phyloP scores from a whole-genome alignment of 2,888 invertebrate genomes.

The Lissonota sp. region DNA sequence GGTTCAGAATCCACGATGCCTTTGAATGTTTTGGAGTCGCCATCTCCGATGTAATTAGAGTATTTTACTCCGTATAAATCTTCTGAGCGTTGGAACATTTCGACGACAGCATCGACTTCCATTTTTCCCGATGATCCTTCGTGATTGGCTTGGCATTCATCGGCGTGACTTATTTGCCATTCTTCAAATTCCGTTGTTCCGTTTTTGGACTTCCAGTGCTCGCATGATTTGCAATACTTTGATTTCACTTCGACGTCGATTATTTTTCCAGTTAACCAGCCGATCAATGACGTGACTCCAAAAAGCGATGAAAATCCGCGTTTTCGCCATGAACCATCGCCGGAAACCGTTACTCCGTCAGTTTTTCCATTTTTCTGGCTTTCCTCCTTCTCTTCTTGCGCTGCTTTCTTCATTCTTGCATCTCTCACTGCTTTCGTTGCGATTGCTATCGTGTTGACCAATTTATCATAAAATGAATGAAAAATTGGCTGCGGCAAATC shows the following conservation, averaged over 20 bases:
- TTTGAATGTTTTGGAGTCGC: constrained; percentile 49
- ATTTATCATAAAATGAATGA: constrained; percentile 52
- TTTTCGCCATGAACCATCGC: constrained; percentile 38
- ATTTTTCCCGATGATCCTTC: constrained; percentile 63
- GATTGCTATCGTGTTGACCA: constrained; percentile 37
- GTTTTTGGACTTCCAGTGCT: constrained; percentile 28
- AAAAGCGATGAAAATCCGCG: constrained; percentile 32
- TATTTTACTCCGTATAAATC: constrained; percentile 37
- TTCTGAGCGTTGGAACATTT: constrained; percentile 66
- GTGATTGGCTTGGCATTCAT: constrained; percentile 29
- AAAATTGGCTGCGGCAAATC: constrained; percentile 54
- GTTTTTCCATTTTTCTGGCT: constrained; percentile 22
- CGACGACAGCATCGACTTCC: constrained; percentile 66
- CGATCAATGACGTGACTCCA: constrained; percentile 25
- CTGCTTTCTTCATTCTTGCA: constrained; percentile 41
- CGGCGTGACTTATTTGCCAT: constrained; percentile 33
- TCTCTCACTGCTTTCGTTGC: constrained; percentile 32
- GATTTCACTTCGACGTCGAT: constrained; percentile 42
- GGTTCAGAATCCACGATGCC: constrained; percentile 38
- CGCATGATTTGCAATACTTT: constrained; percentile 22
- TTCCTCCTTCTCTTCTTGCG: constrained; percentile 36
- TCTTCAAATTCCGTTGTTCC: constrained; percentile 26
- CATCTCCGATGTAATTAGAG: constrained; percentile 37
- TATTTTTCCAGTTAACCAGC: constrained; percentile 25
- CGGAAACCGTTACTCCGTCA: constrained; percentile 34